Evolutionary conservation across 2,797 vertebrate genomes (phyloP), one percentile per base, ranked within the genome.

Genomic region (Moxostoma hubbsi): DNA sequence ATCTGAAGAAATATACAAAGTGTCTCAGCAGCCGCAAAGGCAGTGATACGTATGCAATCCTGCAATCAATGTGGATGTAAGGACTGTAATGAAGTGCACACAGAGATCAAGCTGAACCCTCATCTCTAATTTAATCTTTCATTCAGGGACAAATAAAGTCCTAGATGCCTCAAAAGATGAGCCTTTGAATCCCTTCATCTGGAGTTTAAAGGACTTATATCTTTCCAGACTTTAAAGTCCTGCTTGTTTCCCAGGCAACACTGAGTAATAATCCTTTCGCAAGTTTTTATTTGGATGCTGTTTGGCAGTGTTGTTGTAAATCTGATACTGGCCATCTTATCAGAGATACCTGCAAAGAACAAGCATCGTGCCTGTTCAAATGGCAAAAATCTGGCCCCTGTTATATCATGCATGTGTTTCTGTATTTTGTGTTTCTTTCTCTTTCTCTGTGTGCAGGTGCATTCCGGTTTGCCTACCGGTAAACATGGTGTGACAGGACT

Each of bases 191-290:
- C 49, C 47, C 36, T 62, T 68, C 46, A 16, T 51, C n/a, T 70
- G 43, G 15, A 81, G 70, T 63, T 24, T 49, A 12, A 71, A 63
- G 36, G 50, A 15, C 66, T 43, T 62, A 53, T 7, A 13, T 73
- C 46, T 78, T 76, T 66, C 57, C 15, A 9, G 9, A 77, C 45
- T 51, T 68, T 87, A 85, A 79, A 76, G 77, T 47, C 6, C 54
- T 18, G 81, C 68, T 84, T 51, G 82, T 88, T 89, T 87, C 68
- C 81, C 47, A 68, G 88, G 86, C 75, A 87, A 88, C 84, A 72
- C 24, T 12, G 15, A 68, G 59, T 53, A 70, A 53, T 76, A 58
- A 50, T 64, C 16, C 24, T 76, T 73, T 81, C 75, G 51, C 16
- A 78, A 46, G 65, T 77, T 54, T 77, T 85, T 77, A 50, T 54